Evolutionary conservation across 2,113 vertebrate genomes (phyloP), one percentile per base, ranked within the genome.

Genomic region (Microtus pennsylvanicus): DNA sequence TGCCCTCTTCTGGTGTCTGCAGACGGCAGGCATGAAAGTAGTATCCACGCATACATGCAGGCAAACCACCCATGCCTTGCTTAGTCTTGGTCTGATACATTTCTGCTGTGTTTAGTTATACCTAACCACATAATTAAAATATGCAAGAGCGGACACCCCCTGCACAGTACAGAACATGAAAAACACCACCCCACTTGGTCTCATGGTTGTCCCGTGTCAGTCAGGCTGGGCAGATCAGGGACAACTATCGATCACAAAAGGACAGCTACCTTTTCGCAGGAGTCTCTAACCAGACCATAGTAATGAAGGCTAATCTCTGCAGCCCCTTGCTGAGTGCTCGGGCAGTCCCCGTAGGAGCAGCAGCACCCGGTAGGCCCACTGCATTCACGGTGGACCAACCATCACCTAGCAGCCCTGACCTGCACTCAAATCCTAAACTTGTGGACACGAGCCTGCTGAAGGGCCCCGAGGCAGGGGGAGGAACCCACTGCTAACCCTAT

Each of bases 171-270:
- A 47, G 42, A 38, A 24, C 7, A 17, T 4, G 5, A 5, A 24
- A 58, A 30, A 67, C 0, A 17, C 0, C 26, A 47, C 58, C 16
- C 22, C 0, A 2, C 3, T n/a, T 22, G 22, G 13, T 0, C 42
- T 10, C 7, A 2, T 0, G 0, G 4, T 28, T 24, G 38, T 47
- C 11, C 24, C 0, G 2, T 55, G 30, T 33, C 6, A 16, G 30
- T 9, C 28, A 47, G 28, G 42, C 61, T 67, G 61, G 10, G 0
- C n/a, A 45, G 89, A 13, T 21, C 50, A 16, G 21, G 35, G 61
- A 4, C 28, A 2, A 42, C 63, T 1, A 35, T 33, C 14, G 2
- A 1, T 16, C 85, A 21, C 19, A 58, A 58, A 58, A 58, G 55
- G 55, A 58, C 55, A 11, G 12, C 10, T 30, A 52, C 50, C 74